Conservation (phyloP, 1,140 invertebrate species). For the Drosophila pectinifera region DNA sequence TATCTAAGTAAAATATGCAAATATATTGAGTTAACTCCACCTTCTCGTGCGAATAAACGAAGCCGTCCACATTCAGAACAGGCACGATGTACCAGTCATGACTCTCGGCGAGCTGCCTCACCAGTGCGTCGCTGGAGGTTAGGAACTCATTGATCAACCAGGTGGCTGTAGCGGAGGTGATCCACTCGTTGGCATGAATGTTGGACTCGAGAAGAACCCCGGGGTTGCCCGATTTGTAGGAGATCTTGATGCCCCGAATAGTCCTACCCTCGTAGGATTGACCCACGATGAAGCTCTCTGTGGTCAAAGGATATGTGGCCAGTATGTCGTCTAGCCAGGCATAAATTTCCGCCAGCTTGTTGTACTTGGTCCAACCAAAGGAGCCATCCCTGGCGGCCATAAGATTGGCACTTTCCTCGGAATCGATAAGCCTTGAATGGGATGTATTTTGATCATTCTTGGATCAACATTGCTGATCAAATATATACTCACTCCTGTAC, state of each 20-base stretch:
- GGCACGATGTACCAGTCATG: slow-evolving; percentile 90
- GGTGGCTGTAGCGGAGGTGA: slow-evolving; percentile 86
- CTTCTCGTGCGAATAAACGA: slow-evolving; percentile 86
- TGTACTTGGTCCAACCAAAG: slow-evolving; percentile 85
- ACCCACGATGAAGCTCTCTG: slow-evolving; percentile 63
- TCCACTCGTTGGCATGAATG: slow-evolving; percentile 87
- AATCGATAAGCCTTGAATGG: slow-evolving; percentile 38
- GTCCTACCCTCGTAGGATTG: slow-evolving; percentile 87
- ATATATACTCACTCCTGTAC: slow-evolving; percentile 65
- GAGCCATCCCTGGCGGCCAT: slow-evolving; percentile 15
- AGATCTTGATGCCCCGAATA: slow-evolving; percentile 88
- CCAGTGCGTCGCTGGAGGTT: slow-evolving; percentile 62
- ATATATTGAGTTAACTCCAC: slow-evolving; percentile 9
- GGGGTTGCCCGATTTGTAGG: slow-evolving; percentile 86
- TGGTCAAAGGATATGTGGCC: slow-evolving; percentile 63
- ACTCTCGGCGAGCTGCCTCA: slow-evolving; percentile 82
- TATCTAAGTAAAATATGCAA: neutral
- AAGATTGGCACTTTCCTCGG: slow-evolving; percentile 13
- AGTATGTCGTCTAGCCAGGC: slow-evolving; percentile 85
- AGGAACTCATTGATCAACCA: slow-evolving; percentile 86
- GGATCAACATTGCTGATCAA: neutral
- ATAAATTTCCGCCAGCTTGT: slow-evolving; percentile 85
- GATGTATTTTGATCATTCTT: neutral
- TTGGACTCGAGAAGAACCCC: slow-evolving; percentile 86
- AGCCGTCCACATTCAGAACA: slow-evolving; percentile 91